Conservation (phyloP, 2,888 invertebrate genomes). For the Notocelia uddmanniana region DNA sequence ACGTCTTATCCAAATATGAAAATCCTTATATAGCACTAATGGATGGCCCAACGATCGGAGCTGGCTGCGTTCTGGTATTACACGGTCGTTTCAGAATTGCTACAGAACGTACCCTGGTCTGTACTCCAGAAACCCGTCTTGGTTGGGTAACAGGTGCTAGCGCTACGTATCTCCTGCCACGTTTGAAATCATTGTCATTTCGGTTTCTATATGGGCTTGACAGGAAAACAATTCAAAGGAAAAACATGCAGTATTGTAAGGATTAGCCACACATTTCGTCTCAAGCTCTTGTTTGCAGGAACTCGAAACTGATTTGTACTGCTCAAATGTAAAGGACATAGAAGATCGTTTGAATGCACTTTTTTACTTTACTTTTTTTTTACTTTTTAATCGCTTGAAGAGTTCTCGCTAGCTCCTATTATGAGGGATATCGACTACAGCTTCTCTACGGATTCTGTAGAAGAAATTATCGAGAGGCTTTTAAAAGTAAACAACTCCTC, state of each 20-base stretch:
- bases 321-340: constrained; percentile 68
- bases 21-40: constrained; percentile 95
- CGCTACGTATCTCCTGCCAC: constrained; percentile 92
- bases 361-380: too few relatives aligned
- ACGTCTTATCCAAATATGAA: constrained; percentile 83
- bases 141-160: constrained; percentile 97
- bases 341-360: constrained; percentile 68
- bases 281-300: constrained; percentile 81
- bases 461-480: constrained; percentile 89
- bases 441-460: constrained; percentile 88
- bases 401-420: constrained; percentile 24
- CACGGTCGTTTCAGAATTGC: constrained; percentile 93
- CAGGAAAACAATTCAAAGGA: constrained; percentile 84
- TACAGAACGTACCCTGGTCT: constrained; percentile 94
- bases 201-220: constrained; percentile 93
- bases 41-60: constrained; percentile 97
- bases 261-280: constrained; percentile 94
- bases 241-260: constrained; percentile 91
- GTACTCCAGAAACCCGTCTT: constrained; percentile 97
- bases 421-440: constrained; percentile 57
- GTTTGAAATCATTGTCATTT: constrained; percentile 90
- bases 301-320: constrained; percentile 82
- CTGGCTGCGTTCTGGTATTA: constrained; percentile 94
- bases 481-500: constrained; percentile 6
- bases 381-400: constrained; percentile 10